A percentile compares a stretch with the other conserved stretches of the same genome.
Conservation (phyloP, 2,113 vertebrate genomes). For the Heterochromis multidens region DNA sequence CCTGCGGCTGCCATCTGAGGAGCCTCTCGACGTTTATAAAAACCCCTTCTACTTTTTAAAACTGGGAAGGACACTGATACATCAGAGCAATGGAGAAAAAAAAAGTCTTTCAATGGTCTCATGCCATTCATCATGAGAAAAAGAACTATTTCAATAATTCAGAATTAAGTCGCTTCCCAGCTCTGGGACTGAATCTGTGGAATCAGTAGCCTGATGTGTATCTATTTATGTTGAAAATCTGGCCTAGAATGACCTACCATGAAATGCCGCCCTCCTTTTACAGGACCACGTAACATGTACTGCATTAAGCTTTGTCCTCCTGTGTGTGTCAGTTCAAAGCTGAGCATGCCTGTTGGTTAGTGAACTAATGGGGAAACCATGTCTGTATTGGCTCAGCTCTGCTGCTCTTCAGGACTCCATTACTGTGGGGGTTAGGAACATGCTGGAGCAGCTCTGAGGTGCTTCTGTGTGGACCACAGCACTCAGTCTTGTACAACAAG, state of each 20-base stretch:
- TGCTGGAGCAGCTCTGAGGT: neutral
- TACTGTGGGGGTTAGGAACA: neutral
- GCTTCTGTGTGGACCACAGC: neutral
- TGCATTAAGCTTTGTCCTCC: neutral
- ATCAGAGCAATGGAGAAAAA: neutral
- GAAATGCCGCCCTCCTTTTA: neutral
- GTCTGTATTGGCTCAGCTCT: neutral
- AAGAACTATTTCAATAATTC: neutral
- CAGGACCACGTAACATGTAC: neutral
- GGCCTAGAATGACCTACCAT: neutral
- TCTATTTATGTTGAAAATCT: neutral
- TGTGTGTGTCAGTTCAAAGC: neutral
- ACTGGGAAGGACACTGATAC: neutral
- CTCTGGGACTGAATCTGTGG: neutral
- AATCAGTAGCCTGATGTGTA: neutral
- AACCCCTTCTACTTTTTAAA: neutral
- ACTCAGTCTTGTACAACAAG: neutral
- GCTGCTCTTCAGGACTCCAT: neutral
- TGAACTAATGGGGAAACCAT: conserved; percentile 14
- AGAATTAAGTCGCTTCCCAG: neutral
- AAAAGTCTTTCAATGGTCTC: neutral
- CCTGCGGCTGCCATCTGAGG: neutral
- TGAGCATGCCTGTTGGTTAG: neutral
- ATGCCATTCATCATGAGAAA: neutral
- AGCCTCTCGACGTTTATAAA: neutral